Conservation (phyloP, 37 sponge, comb jelly and placozoan genomes). For the Eunapius fragilis region DNA sequence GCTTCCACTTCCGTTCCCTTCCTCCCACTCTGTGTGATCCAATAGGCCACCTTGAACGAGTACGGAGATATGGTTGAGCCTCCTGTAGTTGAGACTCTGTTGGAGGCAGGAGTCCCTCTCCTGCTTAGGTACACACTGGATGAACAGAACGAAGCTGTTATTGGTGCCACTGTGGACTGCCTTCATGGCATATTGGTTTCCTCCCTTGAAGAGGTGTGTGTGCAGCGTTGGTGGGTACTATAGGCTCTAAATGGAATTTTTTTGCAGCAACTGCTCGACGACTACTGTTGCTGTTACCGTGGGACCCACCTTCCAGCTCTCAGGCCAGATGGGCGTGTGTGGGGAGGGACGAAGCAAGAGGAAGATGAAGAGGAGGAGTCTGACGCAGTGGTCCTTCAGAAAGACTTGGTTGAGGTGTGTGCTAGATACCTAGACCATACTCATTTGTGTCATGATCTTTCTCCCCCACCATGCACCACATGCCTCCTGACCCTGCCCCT, state of each 20-base stretch:
- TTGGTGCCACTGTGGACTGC: constrained; percentile 42
- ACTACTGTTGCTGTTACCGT: constrained; percentile 18
- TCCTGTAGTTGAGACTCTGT: constrained; percentile 34
- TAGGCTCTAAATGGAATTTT: not conserved
- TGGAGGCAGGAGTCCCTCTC: constrained; percentile 67
- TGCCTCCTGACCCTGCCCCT: not conserved
- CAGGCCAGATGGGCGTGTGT: constrained; percentile 3
- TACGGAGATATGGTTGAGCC: constrained; percentile 43
- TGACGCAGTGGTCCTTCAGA: constrained; percentile 50
- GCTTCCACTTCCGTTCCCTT: not conserved
- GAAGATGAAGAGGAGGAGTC: constrained; percentile 40
- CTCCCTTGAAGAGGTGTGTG: constrained; percentile 51
- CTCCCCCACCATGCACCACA: not conserved
- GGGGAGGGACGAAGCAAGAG: constrained; percentile 17
- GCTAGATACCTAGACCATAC: not conserved
- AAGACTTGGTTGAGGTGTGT: constrained; percentile 64
- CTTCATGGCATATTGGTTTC: constrained; percentile 65
- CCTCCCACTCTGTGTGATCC: not conserved
- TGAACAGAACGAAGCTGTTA: constrained; percentile 44
- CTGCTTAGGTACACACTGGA: constrained; percentile 81
- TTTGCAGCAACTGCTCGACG: constrained; percentile 34
- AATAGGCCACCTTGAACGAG: constrained; percentile 34
- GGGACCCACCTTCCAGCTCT: constrained; percentile 38
- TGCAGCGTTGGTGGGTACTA: not conserved
- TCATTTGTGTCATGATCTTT: not conserved